Base-by-base conservation (phyloP, 2,797 vertebrate species). In the Gobio occitaniae region DNA sequence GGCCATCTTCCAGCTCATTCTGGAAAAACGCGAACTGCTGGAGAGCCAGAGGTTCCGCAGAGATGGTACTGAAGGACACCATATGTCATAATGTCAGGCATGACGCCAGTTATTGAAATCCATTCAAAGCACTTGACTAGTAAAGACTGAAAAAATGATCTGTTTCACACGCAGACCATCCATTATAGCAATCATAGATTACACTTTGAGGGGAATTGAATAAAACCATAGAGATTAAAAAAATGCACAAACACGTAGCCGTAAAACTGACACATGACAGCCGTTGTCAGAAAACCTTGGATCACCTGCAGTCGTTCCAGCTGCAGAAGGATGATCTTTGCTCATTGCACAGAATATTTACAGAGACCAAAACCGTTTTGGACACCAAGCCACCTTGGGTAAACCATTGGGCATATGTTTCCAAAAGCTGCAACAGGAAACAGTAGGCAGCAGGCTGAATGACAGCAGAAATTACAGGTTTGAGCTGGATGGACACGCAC, bases 401-500 rank as follows among this genome's bases (percentile, higher is more conserved):
- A 79, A 93, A 91, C 93, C 87, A 69, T 92, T 80, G 85, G 92
- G 91, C 92, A 90, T 90, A 91, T 93, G 84, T 93, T 95, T 93
- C 94, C 95, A 95, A 95, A 95, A 95, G 94, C 94, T 93, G 94
- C 95, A 93, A 94, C 95, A 95, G 95, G 95, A 95, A 95, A 89
- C 93, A 93, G 94, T 92, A 93, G 94, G 93, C 93, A 95, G 93
- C 91, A 92, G 91, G 90, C 91, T 90, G 91, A 88, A 89, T 92
- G 94, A 90, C 93, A 89, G 91, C 36, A 93, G 90, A 95, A 95
- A 95, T 96, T 95, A 94, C 93, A 95, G 94, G 94, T 93, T 92
- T 93, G 92, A 91, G 92, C 93, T 87, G 90, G 90, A 76, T 81
- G 84, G 92, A 92, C 90, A 87, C 88, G 83, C 90, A 93, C 90